Conservation (phyloP, 92 coral and sea anemone species). For the Epizoanthus illoricatus region DNA sequence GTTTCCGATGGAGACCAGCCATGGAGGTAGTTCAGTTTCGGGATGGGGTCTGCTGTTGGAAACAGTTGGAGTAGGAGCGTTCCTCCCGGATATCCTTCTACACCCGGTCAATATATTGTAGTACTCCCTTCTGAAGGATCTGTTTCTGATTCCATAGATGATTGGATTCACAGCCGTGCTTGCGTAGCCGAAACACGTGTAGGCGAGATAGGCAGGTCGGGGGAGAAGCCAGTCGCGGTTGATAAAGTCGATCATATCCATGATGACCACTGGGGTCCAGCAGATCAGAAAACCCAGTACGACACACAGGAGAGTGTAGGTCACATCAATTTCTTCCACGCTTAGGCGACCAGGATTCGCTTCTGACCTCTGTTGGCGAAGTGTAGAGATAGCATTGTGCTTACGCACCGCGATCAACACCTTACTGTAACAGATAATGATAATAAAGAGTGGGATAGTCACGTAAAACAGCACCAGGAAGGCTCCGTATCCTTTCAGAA, state of each 20-base stretch:
- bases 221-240: slow-evolving; percentile 67
- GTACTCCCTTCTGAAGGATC: slow-evolving; percentile 54
- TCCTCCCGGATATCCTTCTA: slow-evolving; percentile 10
- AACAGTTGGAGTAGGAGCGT: neutral
- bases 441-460: slow-evolving; percentile 52
- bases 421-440: slow-evolving; percentile 54
- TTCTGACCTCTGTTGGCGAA: neutral
- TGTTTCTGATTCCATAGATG: slow-evolving; percentile 74
- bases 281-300: slow-evolving; percentile 57
- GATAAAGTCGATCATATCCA: slow-evolving; percentile 64
- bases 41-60: neutral
- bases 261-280: slow-evolving; percentile 68
- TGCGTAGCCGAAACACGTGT: slow-evolving; percentile 63
- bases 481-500: slow-evolving; percentile 64
- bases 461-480: slow-evolving; percentile 59
- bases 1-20: too few relatives aligned
- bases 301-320: slow-evolving; percentile 58
- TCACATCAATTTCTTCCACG: slow-evolving; percentile 63
- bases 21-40: too few relatives aligned
- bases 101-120: slow-evolving; percentile 46
- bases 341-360: slow-evolving; percentile 18
- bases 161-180: slow-evolving; percentile 67
- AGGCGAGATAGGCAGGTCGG: slow-evolving; percentile 57
- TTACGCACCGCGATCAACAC: slow-evolving; percentile 61
- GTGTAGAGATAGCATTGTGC: slow-evolving; percentile 40